Evolutionary conservation across 2,888 invertebrate species (phyloP), one percentile per base, ranked within the genome.

Genomic region (Heliconius aoede): DNA sequence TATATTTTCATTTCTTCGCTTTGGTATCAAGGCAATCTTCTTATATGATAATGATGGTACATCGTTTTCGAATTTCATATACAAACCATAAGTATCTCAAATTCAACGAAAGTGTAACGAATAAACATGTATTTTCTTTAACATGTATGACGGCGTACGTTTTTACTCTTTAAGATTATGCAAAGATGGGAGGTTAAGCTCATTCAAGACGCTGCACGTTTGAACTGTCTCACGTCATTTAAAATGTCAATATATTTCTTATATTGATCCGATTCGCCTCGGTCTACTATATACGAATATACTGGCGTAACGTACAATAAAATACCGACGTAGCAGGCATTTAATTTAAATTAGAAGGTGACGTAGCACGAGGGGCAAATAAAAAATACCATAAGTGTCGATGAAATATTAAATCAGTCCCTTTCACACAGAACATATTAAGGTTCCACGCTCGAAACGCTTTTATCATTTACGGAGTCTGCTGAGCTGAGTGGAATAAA

Each of bases 401-500:
- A 24, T 65, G 64, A 36, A 58, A 30, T 60, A 58, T 72, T 36
- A 60, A 72, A 58, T 24, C 60, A 60, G 26, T 18, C 60, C 32
- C 61, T 74, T 71, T 75, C 51, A 55, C 13, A 61, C 26, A 60
- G 72, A 71, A 26, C 36, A 55, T 69, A 28, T 75, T 64, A 58
- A 36, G 18, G 24, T 65, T 65, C 58, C 32, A 30, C 40, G 36
- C 4, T 30, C n/a, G 36, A 9, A 75, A 75, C 13, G 61, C 51
- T 69, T 58, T 72, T 72, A 65, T 28, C 55, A 77, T 71, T 74
- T 71, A n/a, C 30, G 58, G 58, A 28, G 21, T 64, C 51, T 26
- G 69, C 21, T 32, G 69, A 64, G 51, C 24, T 74, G 71, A 77
- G 55, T n/a, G 15, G 64, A 74, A 74, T 77, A 64, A 74, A 77